Evolutionary conservation across 2,797 vertebrate species (phyloP), one percentile per base, ranked within the genome.

Genomic region (Trichosurus vulpecula): DNA sequence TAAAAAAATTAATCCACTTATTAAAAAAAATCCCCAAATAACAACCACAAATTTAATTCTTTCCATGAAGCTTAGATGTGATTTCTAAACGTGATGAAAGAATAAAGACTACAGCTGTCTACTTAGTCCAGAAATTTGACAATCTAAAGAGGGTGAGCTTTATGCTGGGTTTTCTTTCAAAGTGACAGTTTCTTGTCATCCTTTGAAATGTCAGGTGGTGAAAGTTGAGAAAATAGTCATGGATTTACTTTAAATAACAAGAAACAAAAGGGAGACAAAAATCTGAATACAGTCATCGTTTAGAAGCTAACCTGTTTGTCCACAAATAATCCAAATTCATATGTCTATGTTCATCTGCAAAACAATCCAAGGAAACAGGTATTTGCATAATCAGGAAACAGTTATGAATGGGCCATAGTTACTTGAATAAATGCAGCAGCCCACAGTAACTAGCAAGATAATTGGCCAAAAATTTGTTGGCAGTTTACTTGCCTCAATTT

Each of bases 151-250:
- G 31, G 54, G 94, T 87, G 95, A 57, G 16, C 54, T 96, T 94
- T 93, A 96, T 92, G 94, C 89, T 61, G 54, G 8, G 54, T 97
- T 95, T 13, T 55, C 74, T 96, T 81, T 89, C 55, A 54, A 96
- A 96, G 91, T 96, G 95, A 92, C 96, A 97, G 95, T 94, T 96
- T 91, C 91, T 94, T 96, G 92, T 96, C 95, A 96, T 95, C 94
- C 95, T 96, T 92, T 95, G 95, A 97, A 98, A 98, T 97, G 96
- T 97, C 96, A 97, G 93, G 96, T 96, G 95, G 54, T 94, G 94
- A 95, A 95, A 97, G 96, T 96, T 95, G 94, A 96, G 97, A 97
- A 97, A 97, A 96, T 55, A 97, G 94, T 93, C 93, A 30, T 94
- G n/a, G n/a, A 81, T 81, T 25, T 74, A 96, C 97, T 97, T 97